Evolutionary conservation across 2,797 vertebrate species (phyloP).

Genomic region (Ara ararauna): DNA sequence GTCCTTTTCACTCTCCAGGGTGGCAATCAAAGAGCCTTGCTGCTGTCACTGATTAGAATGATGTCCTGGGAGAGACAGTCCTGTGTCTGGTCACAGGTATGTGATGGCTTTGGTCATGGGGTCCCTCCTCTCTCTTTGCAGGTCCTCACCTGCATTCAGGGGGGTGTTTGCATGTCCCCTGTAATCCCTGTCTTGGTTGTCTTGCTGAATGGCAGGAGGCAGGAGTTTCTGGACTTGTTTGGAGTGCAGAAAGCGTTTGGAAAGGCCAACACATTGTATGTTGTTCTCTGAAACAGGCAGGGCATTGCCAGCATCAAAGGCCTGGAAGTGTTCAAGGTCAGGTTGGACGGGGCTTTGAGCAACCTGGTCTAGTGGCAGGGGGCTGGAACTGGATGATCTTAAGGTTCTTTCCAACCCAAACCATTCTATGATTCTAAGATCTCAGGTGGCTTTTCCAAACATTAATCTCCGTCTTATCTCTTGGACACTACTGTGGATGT

Average conservation of each 20-base stretch:
- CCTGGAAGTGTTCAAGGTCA: neutral
- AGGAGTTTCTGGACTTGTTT: neutral
- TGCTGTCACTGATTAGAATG: neutral
- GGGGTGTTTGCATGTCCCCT: neutral
- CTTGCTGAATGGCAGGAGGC: neutral
- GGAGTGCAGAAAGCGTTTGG: neutral
- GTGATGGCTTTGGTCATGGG: neutral
- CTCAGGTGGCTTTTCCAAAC: neutral
- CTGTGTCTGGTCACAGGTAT: neutral
- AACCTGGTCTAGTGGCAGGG: neutral
- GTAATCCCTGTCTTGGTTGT: neutral
- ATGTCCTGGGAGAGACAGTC: neutral
- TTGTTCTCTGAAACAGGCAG: neutral
- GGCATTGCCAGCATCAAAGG: neutral
- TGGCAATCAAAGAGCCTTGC: neutral
- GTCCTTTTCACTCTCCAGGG: neutral
- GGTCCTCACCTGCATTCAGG: neutral
- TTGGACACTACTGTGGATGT: neutral
- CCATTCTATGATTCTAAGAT: neutral
- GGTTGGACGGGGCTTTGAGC: neutral
- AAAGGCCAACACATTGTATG: accelerated
- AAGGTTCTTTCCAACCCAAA: neutral
- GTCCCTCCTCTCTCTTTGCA: neutral
- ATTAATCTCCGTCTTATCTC: neutral
- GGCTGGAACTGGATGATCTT: neutral